A percentile compares a stretch with the other conserved stretches of the same genome.
Conservation (phyloP, 2,113 vertebrate species). For the Lutjanus erythropterus region DNA sequence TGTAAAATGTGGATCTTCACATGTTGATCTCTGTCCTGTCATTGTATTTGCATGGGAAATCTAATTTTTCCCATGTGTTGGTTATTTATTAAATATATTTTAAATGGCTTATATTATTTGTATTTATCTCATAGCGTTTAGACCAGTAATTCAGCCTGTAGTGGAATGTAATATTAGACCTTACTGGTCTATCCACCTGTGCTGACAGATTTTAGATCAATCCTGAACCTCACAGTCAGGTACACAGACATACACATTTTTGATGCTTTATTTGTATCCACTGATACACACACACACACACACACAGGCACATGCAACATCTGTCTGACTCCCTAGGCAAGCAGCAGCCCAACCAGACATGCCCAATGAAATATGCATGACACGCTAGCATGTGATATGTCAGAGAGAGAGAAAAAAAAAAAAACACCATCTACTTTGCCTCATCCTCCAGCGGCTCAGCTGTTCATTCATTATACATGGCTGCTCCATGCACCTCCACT, state of each 20-base stretch:
- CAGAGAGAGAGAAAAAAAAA: conserved; percentile 24
- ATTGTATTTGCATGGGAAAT: neutral
- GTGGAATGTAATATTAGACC: neutral
- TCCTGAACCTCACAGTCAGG: conserved; percentile 31
- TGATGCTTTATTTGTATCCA: conserved; percentile 53
- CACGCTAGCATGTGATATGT: conserved; percentile 64
- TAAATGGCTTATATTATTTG: neutral
- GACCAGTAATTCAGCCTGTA: neutral
- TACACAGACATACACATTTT: conserved; percentile 2
- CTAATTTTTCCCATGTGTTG: neutral
- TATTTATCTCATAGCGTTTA: neutral
- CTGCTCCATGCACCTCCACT: conserved; percentile 45
- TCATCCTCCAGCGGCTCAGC: conserved; percentile 62
- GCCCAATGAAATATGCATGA: conserved; percentile 73
- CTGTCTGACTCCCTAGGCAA: conserved; percentile 70
- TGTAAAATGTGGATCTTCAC: neutral
- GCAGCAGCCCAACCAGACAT: conserved; percentile 68
- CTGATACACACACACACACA: conserved; percentile 13
- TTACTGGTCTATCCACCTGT: neutral
- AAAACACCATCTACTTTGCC: conserved; percentile 19
- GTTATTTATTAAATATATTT: neutral
- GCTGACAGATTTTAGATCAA: conserved; percentile 30
- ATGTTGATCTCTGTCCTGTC: neutral
- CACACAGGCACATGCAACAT: conserved; percentile 51
- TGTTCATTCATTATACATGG: conserved; percentile 76